phyloP scores from a whole-genome alignment of 2,113 vertebrate genomes.

The Reinhardtius hippoglossoides region DNA sequence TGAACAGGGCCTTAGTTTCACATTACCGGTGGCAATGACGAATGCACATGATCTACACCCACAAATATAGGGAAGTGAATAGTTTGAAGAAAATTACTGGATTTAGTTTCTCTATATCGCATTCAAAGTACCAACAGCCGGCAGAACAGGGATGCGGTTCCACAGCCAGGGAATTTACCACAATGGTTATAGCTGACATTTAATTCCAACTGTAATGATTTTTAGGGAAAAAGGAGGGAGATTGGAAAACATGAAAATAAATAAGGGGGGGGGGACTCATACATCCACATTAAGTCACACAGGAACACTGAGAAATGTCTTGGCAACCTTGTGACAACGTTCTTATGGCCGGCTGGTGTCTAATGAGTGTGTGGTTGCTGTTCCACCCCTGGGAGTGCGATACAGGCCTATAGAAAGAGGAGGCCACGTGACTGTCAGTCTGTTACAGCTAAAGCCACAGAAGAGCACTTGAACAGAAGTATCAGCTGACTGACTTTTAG shows the following conservation, averaged over 20 bases:
- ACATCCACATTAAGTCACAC: neutral
- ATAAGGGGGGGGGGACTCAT: no score
- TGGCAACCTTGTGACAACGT: conserved; percentile 26
- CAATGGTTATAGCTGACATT: neutral
- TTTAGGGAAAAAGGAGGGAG: neutral
- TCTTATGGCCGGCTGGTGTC: conserved; percentile 33
- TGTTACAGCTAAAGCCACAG: conserved; percentile 18
- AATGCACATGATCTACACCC: neutral
- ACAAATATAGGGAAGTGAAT: no score
- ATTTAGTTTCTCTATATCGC: no score
- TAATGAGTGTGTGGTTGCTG: conserved; percentile 38
- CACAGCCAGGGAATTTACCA: neutral
- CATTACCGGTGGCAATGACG: neutral
- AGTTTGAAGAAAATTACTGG: no score
- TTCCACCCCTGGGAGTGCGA: conserved; percentile 3
- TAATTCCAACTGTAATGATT: neutral
- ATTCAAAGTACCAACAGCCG: no score
- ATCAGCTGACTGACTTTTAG: conserved; percentile 52
- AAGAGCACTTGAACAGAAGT: conserved; percentile 16
- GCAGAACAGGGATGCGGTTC: no score
- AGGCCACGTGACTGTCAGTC: conserved; percentile 46
- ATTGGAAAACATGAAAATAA: neutral
- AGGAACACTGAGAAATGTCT: neutral
- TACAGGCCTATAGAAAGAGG: neutral
- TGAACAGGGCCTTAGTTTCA: conserved; percentile 3